Evolutionary conservation across 2,113 vertebrate species (phyloP), one percentile per base, ranked within the genome.

Genomic region (Tenebrosternarchus preto): DNA sequence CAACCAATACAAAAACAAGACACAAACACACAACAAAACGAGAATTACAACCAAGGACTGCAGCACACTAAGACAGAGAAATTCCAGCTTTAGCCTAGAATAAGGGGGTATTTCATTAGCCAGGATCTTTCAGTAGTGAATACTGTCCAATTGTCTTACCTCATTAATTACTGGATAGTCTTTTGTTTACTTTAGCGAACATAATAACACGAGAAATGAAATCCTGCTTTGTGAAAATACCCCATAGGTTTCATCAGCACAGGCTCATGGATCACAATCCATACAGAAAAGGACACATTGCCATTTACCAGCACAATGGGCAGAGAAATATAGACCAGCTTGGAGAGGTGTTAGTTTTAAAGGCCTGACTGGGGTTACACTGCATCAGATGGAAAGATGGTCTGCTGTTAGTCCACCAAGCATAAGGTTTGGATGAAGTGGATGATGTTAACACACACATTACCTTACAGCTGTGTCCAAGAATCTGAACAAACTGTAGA

Each of bases 381-480:
- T n/a, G n/a, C n/a, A n/a, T n/a, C 29, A 50, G 36, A 9, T 64
- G 25, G n/a, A 9, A 22, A 2, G 50, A 39, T 6, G 20, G 27
- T 61, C 39, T 57, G 64, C n/a, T 39, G 19, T 29, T 17, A 50
- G 33, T 61, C 55, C 55, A 73, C 24, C 55, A 63, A 60, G 55
- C 53, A 69, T 15, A 59, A 16, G 22, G 9, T 43, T n/a, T 17
- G 8, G 6, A 25, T 55, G 69, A 16, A 71, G 8, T 22, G 39
- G 33, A n/a, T n/a, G 3, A 53, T 19, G 46, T 27, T 25, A 25
- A 73, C 6, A 56, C n/a, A 76, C 36, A 70, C 1, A 76, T 87
- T 88, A 93, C 92, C 89, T 91, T 11, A 91, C 8, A 2, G 88
- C 86, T 24, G 74, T 78, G 69, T 90, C 89, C 86, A 92, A 76